Percentiles rank a stretch among this genome's conserved stretches.
Conservation (phyloP, 1,140 invertebrate species). For the Apis cerana region DNA sequence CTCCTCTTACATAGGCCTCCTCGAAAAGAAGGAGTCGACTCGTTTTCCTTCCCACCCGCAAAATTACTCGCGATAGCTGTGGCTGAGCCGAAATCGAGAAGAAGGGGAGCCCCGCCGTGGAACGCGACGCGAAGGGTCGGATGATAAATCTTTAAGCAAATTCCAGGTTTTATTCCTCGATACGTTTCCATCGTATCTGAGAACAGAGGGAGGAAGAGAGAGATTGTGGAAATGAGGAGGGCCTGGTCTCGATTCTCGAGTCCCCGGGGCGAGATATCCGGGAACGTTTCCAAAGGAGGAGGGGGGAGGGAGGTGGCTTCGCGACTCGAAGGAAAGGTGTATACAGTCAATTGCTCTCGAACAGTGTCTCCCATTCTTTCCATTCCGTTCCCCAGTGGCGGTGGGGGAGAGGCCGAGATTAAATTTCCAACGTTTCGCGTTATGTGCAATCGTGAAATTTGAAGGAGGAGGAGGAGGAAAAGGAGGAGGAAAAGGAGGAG, state of each 20-base stretch:
- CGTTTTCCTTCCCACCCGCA: not conserved
- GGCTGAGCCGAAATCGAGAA: not conserved
- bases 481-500: no score
- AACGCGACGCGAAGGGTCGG: conserved; percentile 7
- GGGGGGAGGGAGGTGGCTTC: not conserved
- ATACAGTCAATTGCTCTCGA: conserved; percentile 20
- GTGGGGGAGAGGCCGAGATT: not conserved
- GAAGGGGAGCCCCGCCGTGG: not conserved
- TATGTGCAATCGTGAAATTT: not conserved
- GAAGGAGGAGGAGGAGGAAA: no score
- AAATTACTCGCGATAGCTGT: conserved; percentile 30
- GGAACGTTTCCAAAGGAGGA: not conserved
- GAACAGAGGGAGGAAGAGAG: not conserved
- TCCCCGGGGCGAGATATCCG: conserved; percentile 32
- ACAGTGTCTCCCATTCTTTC: not conserved
- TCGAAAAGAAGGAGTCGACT: no score
- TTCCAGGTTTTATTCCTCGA: conserved; percentile 17
- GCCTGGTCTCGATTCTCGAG: conserved; percentile 5
- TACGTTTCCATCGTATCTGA: not conserved
- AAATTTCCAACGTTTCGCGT: not conserved
- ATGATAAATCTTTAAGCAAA: conserved; percentile 56
- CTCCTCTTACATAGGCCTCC: no score
- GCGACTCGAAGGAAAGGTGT: not conserved
- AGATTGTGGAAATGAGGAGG: not conserved
- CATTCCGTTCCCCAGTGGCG: no score